Conservation (phyloP, 2,888 invertebrate species). For the Diaprepes abbreviatus region DNA sequence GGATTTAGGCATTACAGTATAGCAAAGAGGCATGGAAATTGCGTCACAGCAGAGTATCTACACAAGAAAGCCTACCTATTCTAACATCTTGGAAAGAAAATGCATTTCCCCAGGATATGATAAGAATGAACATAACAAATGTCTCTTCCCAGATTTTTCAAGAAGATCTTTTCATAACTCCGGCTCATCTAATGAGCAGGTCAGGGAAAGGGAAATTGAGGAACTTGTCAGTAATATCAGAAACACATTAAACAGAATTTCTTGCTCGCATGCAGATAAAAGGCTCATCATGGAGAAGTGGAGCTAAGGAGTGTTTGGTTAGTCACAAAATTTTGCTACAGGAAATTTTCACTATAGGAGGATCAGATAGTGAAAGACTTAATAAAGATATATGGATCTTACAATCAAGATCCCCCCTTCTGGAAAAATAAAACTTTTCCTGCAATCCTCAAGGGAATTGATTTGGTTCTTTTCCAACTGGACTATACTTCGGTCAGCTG, state of each 20-base stretch:
- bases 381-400: neutral
- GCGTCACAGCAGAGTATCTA: no score
- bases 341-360: neutral
- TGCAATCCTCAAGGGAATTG: no score
- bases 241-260: no score
- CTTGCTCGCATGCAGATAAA: no score
- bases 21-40: no score
- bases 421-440: conserved; percentile 1
- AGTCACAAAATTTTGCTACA: neutral
- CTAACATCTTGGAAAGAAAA: no score
- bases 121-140: neutral
- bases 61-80: no score
- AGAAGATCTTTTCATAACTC: neutral
- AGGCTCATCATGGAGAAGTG: neutral
- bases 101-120: neutral
- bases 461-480: no score
- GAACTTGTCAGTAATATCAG: neutral
- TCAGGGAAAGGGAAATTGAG: neutral
- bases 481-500: neutral
- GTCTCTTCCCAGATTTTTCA: no score
- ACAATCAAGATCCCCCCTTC: neutral
- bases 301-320: neutral
- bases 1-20: no score
- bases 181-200: neutral
- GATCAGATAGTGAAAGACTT: neutral